Percentiles rank a stretch among this genome's conserved stretches.
These are phyloP conservation scores for Gadus chalcogrammus DNA, from an alignment of 2,113 vertebrate species.

Conservation along the genomic window DNA sequence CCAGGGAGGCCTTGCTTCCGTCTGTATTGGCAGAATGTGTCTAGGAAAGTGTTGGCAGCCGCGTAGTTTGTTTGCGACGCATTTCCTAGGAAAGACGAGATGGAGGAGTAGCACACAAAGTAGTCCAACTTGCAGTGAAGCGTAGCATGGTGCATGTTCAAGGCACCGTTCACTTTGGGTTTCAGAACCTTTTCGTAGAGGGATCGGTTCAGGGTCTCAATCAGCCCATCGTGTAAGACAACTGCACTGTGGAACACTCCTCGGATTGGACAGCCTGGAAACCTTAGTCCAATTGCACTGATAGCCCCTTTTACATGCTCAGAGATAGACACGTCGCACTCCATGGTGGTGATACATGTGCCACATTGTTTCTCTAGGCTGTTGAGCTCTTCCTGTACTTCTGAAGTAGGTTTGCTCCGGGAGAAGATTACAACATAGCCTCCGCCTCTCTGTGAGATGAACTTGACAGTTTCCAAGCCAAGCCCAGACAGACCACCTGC, in stretches of 20 bases:
- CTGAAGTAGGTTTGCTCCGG: constrained; percentile 60
- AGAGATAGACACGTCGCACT: constrained; percentile 71
- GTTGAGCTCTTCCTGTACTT: constrained; percentile 70
- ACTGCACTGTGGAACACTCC: constrained; percentile 86
- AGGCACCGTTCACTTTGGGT: constrained; percentile 80
- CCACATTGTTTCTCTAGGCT: constrained; percentile 63
- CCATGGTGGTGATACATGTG: constrained; percentile 58
- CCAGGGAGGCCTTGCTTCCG: constrained; percentile 77
- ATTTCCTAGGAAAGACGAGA: constrained; percentile 82
- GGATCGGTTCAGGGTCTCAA: constrained; percentile 73
- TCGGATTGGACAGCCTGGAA: constrained; percentile 69
- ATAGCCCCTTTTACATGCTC: constrained; percentile 67
- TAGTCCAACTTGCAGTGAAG: constrained; percentile 74
- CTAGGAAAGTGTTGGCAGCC: constrained; percentile 83
- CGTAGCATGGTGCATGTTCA: constrained; percentile 81
- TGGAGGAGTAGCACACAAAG: constrained; percentile 85
- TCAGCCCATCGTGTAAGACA: constrained; percentile 73
- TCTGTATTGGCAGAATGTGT: constrained; percentile 80
- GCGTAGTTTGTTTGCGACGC: constrained; percentile 79
- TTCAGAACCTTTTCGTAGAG: constrained; percentile 79
- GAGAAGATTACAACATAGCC: constrained; percentile 75
- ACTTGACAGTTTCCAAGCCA: constrained; percentile 85
- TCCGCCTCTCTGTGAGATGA: constrained; percentile 78
- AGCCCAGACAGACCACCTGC: constrained; percentile 80
- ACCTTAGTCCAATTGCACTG: constrained; percentile 53